Evolutionary conservation across 2,888 invertebrate species (phyloP).

Genomic region (Volucella inanis): DNA sequence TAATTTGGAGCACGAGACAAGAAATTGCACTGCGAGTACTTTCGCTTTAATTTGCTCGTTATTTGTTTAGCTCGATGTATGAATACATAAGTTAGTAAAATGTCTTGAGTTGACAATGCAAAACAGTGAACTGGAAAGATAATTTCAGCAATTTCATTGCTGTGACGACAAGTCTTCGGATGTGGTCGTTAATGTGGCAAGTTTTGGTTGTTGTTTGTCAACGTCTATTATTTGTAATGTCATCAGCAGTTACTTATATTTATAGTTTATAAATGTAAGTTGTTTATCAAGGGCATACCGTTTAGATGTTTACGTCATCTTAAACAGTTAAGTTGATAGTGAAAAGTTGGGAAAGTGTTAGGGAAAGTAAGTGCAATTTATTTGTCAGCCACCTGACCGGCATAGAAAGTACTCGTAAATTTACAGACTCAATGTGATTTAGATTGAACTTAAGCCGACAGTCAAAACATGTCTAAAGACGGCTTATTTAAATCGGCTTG

Average conservation of each 20-base stretch:
- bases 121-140: background rate
- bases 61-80: no score
- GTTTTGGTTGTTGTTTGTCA: conserved; percentile 2
- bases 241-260: background rate
- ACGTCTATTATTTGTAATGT: background rate
- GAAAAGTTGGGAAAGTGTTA: conserved; percentile 7
- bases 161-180: background rate
- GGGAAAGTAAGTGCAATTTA: conserved; percentile 2
- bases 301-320: background rate
- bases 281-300: conserved; percentile 17
- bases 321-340: background rate
- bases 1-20: background rate
- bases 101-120: conserved; percentile 5
- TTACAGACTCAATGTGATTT: no score
- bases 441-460: no score
- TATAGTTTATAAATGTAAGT: background rate
- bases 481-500: no score
- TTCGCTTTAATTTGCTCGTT: background rate
- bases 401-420: background rate
- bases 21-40: background rate
- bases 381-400: conserved; percentile 5
- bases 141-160: conserved; percentile 10
- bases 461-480: no score
- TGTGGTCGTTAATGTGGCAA: background rate
- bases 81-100: no score